Evolutionary conservation across 2,797 vertebrate genomes (phyloP), one percentile per base, ranked within the genome.

Genomic region (Darevskia nairensis): DNA sequence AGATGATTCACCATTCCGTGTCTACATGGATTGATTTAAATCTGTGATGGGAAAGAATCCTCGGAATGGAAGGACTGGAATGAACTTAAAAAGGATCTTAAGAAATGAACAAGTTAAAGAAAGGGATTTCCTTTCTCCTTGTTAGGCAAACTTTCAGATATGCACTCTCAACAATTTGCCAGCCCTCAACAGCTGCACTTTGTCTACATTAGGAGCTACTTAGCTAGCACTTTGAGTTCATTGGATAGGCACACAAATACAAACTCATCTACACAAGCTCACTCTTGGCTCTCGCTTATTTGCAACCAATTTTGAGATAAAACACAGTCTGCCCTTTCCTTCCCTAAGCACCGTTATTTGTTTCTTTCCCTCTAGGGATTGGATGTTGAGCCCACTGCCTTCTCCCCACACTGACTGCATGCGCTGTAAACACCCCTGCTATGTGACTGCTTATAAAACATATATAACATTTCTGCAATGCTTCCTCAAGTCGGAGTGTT

Each of bases 81-180:
- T 68, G 21, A 64, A 64, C 61, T 64, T 19, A 0, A 64, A 64
- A 64, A 64, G 17, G 21, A 50, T 23, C 35, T 82, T 75, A 82
- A 66, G 64, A 46, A 79, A 71, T 80, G 61, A 50, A 79, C 69
- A n/a, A 44, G 2, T 72, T 8, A 84, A 44, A 77, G 69, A 39
- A 64, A 44, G 85, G 9, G 86, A 85, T 86, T 91, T 13, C 27
- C 21, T 9, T 77, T 87, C 7, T 6, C 1, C 72, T 27, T 80
- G 50, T 90, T 89, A 87, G 92, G 41, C 15, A 64, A 72, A 6
- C 50, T 93, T 94, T 79, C 68, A 74, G 86, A 85, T 44, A 71
- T 61, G 35, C 35, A 25, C 4, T 41, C 27, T 72, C 69, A 86
- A 84, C 17, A 90, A 88, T 86, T 66, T 66, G 55, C 8, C 74